These are phyloP conservation scores for Syrmaticus mikado DNA, from an alignment of 2,113 vertebrate genomes.

Conservation along the genomic window DNA sequence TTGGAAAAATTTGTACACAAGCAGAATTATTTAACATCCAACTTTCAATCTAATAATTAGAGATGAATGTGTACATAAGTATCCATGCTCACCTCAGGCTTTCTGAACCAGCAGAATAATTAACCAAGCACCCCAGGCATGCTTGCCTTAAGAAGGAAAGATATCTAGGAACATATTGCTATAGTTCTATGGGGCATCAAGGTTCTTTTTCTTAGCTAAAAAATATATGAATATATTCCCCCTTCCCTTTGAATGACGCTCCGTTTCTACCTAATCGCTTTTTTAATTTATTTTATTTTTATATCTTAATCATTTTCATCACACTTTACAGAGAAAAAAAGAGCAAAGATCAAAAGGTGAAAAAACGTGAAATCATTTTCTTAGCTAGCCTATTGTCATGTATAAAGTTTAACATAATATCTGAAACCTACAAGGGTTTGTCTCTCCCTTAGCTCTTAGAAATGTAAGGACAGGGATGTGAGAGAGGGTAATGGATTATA, in stretches of 20 bases:
- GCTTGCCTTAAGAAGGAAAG: constrained; percentile 22
- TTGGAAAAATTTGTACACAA: constrained; percentile 18
- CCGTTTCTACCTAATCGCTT: constrained; percentile 37
- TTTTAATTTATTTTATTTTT: constrained; percentile 3
- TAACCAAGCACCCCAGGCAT: constrained; percentile 45
- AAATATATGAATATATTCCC: background rate
- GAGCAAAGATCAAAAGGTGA: constrained; percentile 29
- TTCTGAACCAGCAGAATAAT: constrained; percentile 64
- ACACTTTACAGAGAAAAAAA: constrained; percentile 26
- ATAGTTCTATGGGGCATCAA: constrained; percentile 5
- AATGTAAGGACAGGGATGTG: background rate
- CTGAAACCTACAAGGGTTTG: background rate
- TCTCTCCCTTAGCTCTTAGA: background rate
- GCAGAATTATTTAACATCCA: constrained; percentile 35
- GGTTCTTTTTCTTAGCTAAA: constrained; percentile 27
- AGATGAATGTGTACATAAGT: constrained; percentile 47
- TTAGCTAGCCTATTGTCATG: constrained; percentile 1
- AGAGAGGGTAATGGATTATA: background rate
- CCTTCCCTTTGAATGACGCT: constrained; percentile 29
- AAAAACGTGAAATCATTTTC: constrained; percentile 23
- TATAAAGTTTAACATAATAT: background rate
- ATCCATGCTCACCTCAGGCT: constrained; percentile 24
- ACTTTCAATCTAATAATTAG: constrained; percentile 56
- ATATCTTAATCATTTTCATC: constrained; percentile 49
- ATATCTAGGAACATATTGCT: constrained; percentile 43